phyloP scores from a whole-genome alignment of 1,140 invertebrate genomes.

The Venustaconcha ellipsiformis region DNA sequence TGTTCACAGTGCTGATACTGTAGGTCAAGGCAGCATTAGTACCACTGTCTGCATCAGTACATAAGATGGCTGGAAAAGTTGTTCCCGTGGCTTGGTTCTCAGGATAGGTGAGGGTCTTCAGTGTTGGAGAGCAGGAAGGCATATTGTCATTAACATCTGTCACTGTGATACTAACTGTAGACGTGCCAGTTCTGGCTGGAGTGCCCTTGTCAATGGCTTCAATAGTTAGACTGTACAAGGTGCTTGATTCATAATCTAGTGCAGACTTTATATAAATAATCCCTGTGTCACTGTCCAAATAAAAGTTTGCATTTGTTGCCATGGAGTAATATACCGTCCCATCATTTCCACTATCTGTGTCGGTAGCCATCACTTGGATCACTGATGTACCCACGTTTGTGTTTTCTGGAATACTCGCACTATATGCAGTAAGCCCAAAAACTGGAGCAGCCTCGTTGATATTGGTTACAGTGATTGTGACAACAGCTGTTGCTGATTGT shows the following conservation, averaged over 20 bases:
- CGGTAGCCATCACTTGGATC: constrained; percentile 31
- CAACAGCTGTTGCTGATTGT: constrained; percentile 27
- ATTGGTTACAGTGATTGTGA: constrained; percentile 41
- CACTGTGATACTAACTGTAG: constrained; percentile 36
- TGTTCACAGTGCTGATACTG: constrained; percentile 35
- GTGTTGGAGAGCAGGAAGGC: constrained; percentile 28
- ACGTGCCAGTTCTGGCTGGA: constrained; percentile 24
- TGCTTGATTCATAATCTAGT: constrained; percentile 17
- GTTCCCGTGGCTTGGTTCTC: constrained; percentile 26
- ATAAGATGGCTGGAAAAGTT: constrained; percentile 33
- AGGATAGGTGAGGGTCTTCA: constrained; percentile 14
- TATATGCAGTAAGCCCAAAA: constrained; percentile 55
- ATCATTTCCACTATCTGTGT: constrained; percentile 39
- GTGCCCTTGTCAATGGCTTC: constrained; percentile 21
- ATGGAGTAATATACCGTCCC: constrained; percentile 30
- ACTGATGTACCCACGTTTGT: constrained; percentile 35
- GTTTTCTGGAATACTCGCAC: constrained; percentile 30
- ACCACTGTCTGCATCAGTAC: constrained; percentile 36
- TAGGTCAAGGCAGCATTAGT: constrained; percentile 37
- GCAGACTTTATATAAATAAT: constrained; percentile 20
- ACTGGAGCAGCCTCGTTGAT: constrained; percentile 48
- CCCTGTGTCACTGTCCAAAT: constrained; percentile 36
- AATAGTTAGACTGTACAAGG: constrained; percentile 8
- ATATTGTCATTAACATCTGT: constrained; percentile 48
- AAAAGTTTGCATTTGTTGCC: constrained; percentile 31